Evolutionary conservation across 1,140 invertebrate genomes (phyloP), one percentile per base, ranked within the genome.

Genomic region (Theocolax elegans): DNA sequence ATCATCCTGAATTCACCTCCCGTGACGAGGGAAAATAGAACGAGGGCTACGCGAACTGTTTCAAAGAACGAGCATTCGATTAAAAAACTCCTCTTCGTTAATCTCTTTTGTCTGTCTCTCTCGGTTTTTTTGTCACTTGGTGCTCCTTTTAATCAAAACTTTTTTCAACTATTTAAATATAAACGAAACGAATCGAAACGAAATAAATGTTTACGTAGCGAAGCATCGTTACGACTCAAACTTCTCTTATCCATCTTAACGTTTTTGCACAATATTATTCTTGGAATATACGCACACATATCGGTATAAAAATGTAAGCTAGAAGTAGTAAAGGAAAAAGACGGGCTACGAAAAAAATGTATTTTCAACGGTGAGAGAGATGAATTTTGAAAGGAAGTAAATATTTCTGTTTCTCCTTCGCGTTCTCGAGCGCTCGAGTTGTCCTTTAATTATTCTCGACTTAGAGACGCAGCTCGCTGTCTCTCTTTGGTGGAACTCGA

Each of bases 371-470:
- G 3, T 29, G 25, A 48, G 12, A 63, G 46, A 31, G 17, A 35
- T 63, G 44, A 63, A 63, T 63, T 49, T 49, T 60, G 40, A 44
- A 60, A 60, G 58, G 58, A 60, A 46, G 58, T 46, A 46, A 60
- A 60, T 60, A 60, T 60, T 60, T 46, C 40, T 27, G 58, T 38
- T 63, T 48, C 48, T 40, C 9, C 13, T 27, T n/a, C 44, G 60
- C 29, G 0, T 19, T 12, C 27, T 48, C 21, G 42, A 63, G 44
- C 29, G 10, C 29, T 40, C 62, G 48, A 51, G 46, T 65, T 65
- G 62, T 65, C 46, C 48, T 53, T 65, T 65, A 65, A 65, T 65
- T 65, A 65, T 65, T 65, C 62, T 40, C 21, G 62, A 40, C 48
- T 65, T 42, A 42, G 60, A 49, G 46, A 63, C 35, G 56, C 19